Percentiles rank a stretch among this genome's conserved stretches.
phyloP scores from a whole-genome alignment of 2,797 vertebrate species.

The Craterocephalus amniculus region DNA sequence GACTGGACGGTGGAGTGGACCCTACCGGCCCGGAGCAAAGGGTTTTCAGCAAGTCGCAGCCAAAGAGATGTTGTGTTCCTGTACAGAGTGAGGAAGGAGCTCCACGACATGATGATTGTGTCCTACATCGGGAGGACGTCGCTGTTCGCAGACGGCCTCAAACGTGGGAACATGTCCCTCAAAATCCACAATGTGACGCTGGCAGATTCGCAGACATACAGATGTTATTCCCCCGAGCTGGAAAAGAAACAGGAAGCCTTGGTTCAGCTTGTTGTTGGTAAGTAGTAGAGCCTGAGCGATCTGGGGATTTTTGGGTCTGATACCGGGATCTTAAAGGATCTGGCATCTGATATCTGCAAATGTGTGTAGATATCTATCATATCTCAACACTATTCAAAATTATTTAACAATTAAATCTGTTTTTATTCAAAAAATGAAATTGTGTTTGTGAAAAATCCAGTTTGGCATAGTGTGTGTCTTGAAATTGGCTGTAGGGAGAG shows the following conservation, averaged over 20 bases:
- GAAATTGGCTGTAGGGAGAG: too few species aligned
- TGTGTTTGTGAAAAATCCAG: too few species aligned
- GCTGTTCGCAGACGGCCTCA: conserved; percentile 13
- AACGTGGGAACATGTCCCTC: conserved; percentile 31
- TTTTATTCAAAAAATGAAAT: too few species aligned
- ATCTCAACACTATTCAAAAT: too few species aligned
- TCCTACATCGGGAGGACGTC: conserved; percentile 29
- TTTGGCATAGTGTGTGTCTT: too few species aligned
- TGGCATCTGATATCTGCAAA: too few species aligned
- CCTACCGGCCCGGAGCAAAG: neutral
- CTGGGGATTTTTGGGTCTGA: too few species aligned
- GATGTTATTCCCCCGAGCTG: conserved; percentile 30
- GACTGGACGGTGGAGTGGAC: conserved; percentile 45
- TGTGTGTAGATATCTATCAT: too few species aligned
- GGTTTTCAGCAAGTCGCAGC: neutral
- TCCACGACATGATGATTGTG: conserved; percentile 9
- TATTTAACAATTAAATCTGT: too few species aligned
- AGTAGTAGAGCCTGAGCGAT: conserved; percentile 10
- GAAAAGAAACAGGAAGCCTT: neutral
- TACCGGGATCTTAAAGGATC: too few species aligned
- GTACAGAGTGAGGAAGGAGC: neutral
- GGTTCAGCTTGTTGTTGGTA: conserved; percentile 24
- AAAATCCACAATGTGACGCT: conserved; percentile 19
- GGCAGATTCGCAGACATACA: conserved; percentile 21
- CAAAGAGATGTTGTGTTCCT: conserved; percentile 27